Percentiles rank a stretch among this genome's conserved stretches.
Conservation (phyloP, 2,113 vertebrate species). For the Lophotis ruficrista region DNA sequence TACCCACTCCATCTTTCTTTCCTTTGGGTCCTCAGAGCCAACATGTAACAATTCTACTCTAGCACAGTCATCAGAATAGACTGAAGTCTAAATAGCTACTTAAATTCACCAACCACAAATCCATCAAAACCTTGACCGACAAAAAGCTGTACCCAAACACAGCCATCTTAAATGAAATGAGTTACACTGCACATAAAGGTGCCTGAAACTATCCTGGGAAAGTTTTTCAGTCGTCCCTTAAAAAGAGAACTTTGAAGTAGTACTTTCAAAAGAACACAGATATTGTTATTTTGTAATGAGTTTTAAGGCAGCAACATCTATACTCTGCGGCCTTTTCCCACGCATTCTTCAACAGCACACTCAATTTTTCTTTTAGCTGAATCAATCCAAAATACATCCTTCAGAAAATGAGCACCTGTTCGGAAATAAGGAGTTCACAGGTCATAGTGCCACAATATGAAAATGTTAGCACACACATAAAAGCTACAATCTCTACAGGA, state of each 20-base stretch:
- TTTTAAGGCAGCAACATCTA: not conserved
- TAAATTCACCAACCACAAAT: not conserved
- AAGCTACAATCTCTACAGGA: not conserved
- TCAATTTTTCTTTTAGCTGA: not conserved
- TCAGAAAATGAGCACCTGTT: constrained; percentile 25
- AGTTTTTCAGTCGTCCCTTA: not conserved
- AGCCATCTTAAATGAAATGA: not conserved
- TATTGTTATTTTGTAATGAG: not conserved
- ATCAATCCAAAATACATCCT: not conserved
- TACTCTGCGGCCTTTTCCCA: not conserved
- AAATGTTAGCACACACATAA: not conserved
- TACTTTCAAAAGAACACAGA: not conserved
- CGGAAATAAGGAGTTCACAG: not conserved
- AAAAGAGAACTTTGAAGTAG: not conserved
- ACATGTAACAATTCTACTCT: not conserved
- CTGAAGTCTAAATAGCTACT: not conserved
- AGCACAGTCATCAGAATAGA: not conserved
- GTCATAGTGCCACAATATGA: not conserved
- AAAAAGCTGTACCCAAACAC: not conserved
- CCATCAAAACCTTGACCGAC: not conserved
- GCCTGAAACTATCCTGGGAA: not conserved
- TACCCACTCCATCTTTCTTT: not conserved
- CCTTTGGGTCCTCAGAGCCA: not conserved
- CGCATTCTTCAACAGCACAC: not conserved
- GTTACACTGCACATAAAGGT: not conserved